phyloP scores from a whole-genome alignment of 1,140 invertebrate genomes.

The Acromyrmex echinatior region DNA sequence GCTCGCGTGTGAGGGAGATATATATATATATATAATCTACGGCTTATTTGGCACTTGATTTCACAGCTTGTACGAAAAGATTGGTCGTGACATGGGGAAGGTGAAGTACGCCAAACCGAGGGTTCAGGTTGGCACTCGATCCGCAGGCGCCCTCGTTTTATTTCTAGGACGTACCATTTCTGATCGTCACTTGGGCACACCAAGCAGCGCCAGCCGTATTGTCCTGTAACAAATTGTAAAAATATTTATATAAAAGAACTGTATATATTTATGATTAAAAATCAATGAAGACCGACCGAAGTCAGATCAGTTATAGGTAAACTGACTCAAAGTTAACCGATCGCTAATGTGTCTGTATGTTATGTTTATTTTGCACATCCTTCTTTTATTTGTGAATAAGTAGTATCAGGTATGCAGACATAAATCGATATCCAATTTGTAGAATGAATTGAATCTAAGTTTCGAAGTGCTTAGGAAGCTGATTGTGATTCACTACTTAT shows the following conservation, averaged over 20 bases:
- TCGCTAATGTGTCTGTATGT: too few relatives aligned
- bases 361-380: background rate
- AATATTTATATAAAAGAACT: background rate
- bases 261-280: background rate
- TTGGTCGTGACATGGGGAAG: slow-evolving; percentile 33
- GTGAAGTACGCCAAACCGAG: slow-evolving; percentile 29
- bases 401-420: background rate
- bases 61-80: slow-evolving; percentile 52
- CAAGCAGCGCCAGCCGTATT: slow-evolving; percentile 84
- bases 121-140: slow-evolving; percentile 22
- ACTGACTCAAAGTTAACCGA: too few relatives aligned
- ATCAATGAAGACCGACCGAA: background rate
- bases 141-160: slow-evolving; percentile 61
- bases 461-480: background rate
- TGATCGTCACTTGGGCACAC: slow-evolving; percentile 83
- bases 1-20: background rate
- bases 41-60: slow-evolving; percentile 59
- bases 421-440: slow-evolving; percentile 5
- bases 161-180: slow-evolving; percentile 80
- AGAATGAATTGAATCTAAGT: background rate
- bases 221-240: slow-evolving; percentile 72
- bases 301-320: background rate
- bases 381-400: background rate
- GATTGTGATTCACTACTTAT: background rate
- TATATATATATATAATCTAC: slow-evolving; percentile 34